Conservation (phyloP, 2,888 invertebrate genomes). For the Andrena camellia region DNA sequence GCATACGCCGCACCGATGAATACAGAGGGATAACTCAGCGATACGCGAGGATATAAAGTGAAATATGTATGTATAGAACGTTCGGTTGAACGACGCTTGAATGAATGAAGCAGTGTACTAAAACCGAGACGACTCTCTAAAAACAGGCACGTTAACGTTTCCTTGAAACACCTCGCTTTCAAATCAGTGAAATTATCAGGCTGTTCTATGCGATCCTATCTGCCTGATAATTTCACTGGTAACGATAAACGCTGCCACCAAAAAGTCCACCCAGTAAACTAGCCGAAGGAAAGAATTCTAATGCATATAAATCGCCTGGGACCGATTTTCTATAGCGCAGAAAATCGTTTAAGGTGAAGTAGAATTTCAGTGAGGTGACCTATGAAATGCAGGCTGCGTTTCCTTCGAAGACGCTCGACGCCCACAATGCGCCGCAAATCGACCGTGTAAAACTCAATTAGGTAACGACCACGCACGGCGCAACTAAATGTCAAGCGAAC, state of each 20-base stretch:
- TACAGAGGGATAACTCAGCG: not conserved
- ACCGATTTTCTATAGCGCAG: not conserved
- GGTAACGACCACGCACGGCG: constrained; percentile 49
- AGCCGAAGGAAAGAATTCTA: not conserved
- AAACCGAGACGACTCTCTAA: not conserved
- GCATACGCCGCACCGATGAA: not conserved
- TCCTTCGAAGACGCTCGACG: not conserved
- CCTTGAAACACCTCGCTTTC: not conserved
- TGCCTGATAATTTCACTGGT: not conserved
- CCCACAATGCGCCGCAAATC: constrained; percentile 18
- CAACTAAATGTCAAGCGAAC: constrained; percentile 72
- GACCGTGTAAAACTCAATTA: constrained; percentile 46
- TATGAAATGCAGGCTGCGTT: not conserved
- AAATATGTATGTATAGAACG: not conserved
- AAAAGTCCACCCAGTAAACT: not conserved
- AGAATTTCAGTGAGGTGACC: not conserved
- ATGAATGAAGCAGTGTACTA: not conserved
- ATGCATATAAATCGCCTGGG: not conserved
- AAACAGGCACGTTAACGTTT: not conserved
- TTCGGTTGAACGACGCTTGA: not conserved
- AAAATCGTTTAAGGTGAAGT: not conserved
- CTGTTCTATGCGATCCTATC: not conserved
- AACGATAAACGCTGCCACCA: not conserved
- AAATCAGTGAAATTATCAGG: not conserved
- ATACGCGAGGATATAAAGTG: not conserved